These are phyloP conservation scores for Rostratula benghalensis DNA, from an alignment of 2,113 vertebrate species.

Conservation along the genomic window DNA sequence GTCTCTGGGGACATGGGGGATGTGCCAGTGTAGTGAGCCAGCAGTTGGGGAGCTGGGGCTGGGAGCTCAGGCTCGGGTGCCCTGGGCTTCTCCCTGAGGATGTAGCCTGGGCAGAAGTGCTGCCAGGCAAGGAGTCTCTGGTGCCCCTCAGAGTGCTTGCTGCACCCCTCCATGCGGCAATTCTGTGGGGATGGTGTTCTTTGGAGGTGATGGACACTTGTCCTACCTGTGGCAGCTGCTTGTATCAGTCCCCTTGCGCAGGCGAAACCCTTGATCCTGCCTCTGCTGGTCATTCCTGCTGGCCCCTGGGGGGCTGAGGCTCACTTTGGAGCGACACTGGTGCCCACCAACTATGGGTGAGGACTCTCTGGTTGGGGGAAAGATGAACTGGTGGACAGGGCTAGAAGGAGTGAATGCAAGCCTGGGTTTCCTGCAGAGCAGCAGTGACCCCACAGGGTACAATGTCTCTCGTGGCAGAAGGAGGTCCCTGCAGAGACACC, in stretches of 20 bases:
- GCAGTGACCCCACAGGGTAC: neutral
- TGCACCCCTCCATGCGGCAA: neutral
- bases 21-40: rapidly evolving
- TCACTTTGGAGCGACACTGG: neutral
- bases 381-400: neutral
- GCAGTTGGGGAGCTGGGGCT: neutral
- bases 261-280: neutral
- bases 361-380: neutral
- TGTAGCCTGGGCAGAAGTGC: neutral
- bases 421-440: neutral
- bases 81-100: neutral
- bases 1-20: neutral
- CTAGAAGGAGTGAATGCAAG: neutral
- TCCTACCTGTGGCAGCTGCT: neutral
- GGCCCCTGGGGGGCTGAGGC: rapidly evolving
- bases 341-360: neutral
- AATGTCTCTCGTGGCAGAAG: neutral
- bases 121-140: neutral
- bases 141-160: rapidly evolving
- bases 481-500: neutral
- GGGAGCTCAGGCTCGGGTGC: neutral
- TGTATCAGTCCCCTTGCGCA: neutral
- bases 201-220: rapidly evolving
- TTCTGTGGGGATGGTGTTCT: neutral
- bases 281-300: neutral